phyloP scores from a whole-genome alignment of 2,888 invertebrate species.

The Lasioglossum oenotherae region DNA sequence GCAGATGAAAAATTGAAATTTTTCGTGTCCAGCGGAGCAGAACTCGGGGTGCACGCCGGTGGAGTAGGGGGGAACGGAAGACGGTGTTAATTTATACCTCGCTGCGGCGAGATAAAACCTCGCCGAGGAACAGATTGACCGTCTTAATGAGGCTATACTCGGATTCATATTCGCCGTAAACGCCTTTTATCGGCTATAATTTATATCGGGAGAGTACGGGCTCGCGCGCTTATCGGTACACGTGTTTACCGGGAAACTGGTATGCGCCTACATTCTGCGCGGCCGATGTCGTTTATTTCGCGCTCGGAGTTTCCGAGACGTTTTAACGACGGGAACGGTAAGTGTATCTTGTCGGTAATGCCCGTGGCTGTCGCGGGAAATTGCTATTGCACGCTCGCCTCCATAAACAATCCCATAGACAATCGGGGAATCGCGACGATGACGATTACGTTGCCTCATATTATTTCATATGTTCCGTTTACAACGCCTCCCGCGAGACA shows the following conservation, averaged over 20 bases:
- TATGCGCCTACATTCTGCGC: slow-evolving; percentile 33
- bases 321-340: slow-evolving; percentile 64
- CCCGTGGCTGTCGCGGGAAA: slow-evolving; percentile 64
- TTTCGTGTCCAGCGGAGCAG: neutral
- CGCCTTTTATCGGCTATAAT: slow-evolving; percentile 47
- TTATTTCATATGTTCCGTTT: neutral
- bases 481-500: neutral
- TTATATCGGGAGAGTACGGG: slow-evolving; percentile 34
- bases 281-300: slow-evolving; percentile 40
- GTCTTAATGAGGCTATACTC: slow-evolving; percentile 48
- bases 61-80: neutral
- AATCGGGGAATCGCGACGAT: slow-evolving; percentile 6
- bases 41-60: neutral
- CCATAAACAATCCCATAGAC: slow-evolving; percentile 66
- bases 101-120: slow-evolving; percentile 10
- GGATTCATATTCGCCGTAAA: slow-evolving; percentile 55
- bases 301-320: slow-evolving; percentile 48
- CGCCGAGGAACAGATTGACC: slow-evolving; percentile 36
- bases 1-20: neutral
- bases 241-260: slow-evolving; percentile 38
- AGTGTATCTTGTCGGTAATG: slow-evolving; percentile 61
- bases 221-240: slow-evolving; percentile 47
- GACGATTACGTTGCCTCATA: neutral
- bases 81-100: slow-evolving; percentile 33
- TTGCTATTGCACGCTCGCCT: slow-evolving; percentile 59